A percentile compares a stretch with the other conserved stretches of the same genome.
phyloP scores from a whole-genome alignment of 2,888 invertebrate genomes.

The Drosophila buzzatii region DNA sequence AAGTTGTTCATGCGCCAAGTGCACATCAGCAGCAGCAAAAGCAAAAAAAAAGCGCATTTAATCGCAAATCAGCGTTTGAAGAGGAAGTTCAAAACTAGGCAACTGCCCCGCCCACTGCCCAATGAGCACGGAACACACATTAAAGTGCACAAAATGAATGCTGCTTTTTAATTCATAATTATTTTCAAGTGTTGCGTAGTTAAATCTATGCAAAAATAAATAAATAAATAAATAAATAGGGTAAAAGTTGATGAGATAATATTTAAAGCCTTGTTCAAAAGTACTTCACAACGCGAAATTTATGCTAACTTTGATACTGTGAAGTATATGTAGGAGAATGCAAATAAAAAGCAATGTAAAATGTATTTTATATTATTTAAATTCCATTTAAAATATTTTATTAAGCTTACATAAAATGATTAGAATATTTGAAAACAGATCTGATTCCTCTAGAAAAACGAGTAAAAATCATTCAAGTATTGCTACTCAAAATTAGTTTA shows the following conservation, averaged over 20 bases:
- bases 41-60: conserved; percentile 25
- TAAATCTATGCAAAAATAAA: conserved; percentile 1
- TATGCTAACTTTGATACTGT: not conserved
- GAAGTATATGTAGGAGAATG: not conserved
- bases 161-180: conserved; percentile 17
- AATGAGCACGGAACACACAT: not conserved
- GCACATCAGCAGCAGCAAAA: conserved; percentile 33
- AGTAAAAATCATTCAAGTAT: not conserved
- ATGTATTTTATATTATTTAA: not conserved
- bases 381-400: not conserved
- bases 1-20: conserved; percentile 38
- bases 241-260: not conserved
- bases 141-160: conserved; percentile 6
- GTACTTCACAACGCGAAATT: not conserved
- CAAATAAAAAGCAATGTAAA: not conserved
- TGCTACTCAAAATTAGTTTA: too few species aligned
- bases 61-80: conserved; percentile 27
- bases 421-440: not conserved
- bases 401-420: not conserved
- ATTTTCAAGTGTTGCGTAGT: conserved; percentile 3
- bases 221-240: conserved; percentile 3
- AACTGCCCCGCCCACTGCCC: conserved; percentile 16
- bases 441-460: too few species aligned
- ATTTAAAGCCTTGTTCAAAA: conserved; percentile 4
- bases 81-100: conserved; percentile 21